These are phyloP conservation scores for Zygaena filipendulae DNA, from an alignment of 2,888 invertebrate genomes.

Conservation along the genomic window DNA sequence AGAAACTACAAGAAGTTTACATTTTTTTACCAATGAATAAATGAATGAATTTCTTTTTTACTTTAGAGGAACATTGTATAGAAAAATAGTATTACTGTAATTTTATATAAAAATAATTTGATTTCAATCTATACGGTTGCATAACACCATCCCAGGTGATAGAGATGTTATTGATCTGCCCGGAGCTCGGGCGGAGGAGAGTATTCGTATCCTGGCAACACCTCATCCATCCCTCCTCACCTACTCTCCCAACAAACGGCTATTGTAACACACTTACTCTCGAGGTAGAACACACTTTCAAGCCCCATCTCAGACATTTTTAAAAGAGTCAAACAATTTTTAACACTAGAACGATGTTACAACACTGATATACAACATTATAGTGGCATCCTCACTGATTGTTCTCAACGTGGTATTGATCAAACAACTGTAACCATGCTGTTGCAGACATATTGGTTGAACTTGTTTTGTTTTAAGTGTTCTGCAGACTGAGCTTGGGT, in stretches of 20 bases:
- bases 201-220: constrained; percentile 60
- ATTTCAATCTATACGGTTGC: no score
- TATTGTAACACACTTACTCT: constrained; percentile 54
- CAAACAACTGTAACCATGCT: constrained; percentile 56
- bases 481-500: constrained; percentile 24
- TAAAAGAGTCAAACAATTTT: constrained; percentile 20
- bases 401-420: constrained; percentile 50
- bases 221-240: constrained; percentile 46
- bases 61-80: no score
- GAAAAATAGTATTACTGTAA: no score
- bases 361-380: constrained; percentile 37
- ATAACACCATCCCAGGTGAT: constrained; percentile 51
- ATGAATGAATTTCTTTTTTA: no score
- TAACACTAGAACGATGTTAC: constrained; percentile 23
- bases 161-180: constrained; percentile 63
- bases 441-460: constrained; percentile 29
- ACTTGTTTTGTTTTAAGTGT: constrained; percentile 26
- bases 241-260: constrained; percentile 33
- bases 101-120: no score
- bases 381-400: constrained; percentile 32
- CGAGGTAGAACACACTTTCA: constrained; percentile 64
- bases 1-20: no score
- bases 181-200: constrained; percentile 36
- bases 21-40: no score
- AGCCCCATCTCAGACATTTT: constrained; percentile 64